phyloP scores from a whole-genome alignment of 2,797 vertebrate species.

The Dendrocincla tyrannina region DNA sequence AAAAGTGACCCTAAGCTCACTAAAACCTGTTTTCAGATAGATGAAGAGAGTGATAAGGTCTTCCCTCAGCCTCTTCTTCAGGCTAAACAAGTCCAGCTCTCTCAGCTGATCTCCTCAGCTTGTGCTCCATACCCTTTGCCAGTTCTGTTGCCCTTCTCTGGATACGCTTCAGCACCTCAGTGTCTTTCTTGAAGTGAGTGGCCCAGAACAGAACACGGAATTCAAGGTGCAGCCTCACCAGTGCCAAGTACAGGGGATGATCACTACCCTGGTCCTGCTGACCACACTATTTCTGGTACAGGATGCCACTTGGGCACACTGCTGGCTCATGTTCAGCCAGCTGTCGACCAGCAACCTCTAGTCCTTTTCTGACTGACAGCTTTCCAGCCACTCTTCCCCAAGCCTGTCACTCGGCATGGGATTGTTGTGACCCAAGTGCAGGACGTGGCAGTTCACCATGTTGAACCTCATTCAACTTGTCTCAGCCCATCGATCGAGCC shows the following conservation, averaged over 20 bases:
- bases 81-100: not conserved
- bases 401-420: not conserved
- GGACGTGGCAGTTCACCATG: not conserved
- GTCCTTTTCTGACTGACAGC: accelerated
- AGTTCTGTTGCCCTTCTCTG: not conserved
- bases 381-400: not conserved
- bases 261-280: not conserved
- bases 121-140: not conserved
- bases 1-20: not conserved
- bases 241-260: not conserved
- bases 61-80: not conserved
- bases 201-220: not conserved
- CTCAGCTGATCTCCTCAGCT: not conserved
- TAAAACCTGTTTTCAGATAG: not conserved
- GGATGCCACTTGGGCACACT: not conserved
- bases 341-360: accelerated
- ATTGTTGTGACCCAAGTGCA: not conserved
- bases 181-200: not conserved
- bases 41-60: not conserved
- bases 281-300: not conserved
- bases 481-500: not conserved
- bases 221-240: not conserved
- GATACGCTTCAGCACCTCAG: not conserved
- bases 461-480: accelerated
- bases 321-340: not conserved